These are phyloP conservation scores for Strongylocentrotus purpuratus DNA, from an alignment of 35 echinoderm and acorn worm genomes.

Conservation along the genomic window DNA sequence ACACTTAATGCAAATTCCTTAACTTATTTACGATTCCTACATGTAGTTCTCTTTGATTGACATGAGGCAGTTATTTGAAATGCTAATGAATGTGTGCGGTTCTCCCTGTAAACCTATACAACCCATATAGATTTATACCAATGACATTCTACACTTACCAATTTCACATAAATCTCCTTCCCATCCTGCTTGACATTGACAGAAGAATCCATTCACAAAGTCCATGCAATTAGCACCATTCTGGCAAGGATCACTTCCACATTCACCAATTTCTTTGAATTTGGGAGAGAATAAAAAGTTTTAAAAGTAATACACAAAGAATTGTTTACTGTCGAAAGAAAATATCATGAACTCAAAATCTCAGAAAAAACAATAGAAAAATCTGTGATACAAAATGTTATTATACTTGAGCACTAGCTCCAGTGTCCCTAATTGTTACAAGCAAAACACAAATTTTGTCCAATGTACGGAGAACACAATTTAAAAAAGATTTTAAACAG, in stretches of 20 bases:
- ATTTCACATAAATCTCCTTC: conserved; percentile 67
- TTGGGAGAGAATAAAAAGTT: neutral
- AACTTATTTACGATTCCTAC: too few relatives aligned
- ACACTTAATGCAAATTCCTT: too few relatives aligned
- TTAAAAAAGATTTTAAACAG: too few relatives aligned
- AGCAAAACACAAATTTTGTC: too few relatives aligned
- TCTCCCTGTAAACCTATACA: neutral
- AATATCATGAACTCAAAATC: neutral
- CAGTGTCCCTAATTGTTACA: too few relatives aligned
- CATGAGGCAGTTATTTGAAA: too few relatives aligned
- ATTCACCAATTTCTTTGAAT: conserved; percentile 44
- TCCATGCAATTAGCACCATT: conserved; percentile 56
- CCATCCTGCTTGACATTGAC: conserved; percentile 74
- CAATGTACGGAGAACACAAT: too few relatives aligned
- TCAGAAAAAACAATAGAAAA: too few relatives aligned
- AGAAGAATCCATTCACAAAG: conserved; percentile 63
- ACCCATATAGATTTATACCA: neutral
- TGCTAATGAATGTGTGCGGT: neutral
- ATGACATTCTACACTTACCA: neutral
- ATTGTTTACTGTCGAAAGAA: neutral
- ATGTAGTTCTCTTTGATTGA: too few relatives aligned
- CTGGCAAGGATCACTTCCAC: conserved; percentile 42
- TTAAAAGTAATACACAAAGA: neutral
- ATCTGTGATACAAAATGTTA: too few relatives aligned
- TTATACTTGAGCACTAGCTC: too few relatives aligned